phyloP scores from a whole-genome alignment of 2,797 vertebrate genomes.

The Acipenser oxyrinchus region DNA sequence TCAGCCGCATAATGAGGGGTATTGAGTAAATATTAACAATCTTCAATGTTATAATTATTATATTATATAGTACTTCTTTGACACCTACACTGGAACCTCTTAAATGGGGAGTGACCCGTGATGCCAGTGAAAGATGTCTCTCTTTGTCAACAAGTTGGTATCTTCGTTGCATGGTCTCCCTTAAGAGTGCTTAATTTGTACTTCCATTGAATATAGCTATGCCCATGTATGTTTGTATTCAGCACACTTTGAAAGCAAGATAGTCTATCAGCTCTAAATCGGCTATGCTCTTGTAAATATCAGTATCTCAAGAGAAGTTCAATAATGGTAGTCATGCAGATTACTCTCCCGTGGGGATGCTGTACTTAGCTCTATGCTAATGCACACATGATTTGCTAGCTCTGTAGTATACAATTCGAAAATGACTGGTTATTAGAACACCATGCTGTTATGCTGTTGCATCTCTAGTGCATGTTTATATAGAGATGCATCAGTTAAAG shows the following conservation, averaged over 20 bases:
- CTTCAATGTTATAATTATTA: not conserved
- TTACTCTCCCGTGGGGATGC: constrained; percentile 9
- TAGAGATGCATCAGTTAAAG: not conserved
- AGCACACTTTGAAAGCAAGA: constrained; percentile 3
- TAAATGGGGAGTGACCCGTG: not conserved
- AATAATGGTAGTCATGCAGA: constrained; percentile 13
- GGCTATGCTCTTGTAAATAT: constrained; percentile 3
- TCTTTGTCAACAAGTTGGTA: not conserved
- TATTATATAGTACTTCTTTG: not conserved
- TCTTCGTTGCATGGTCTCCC: not conserved
- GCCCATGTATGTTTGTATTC: not conserved
- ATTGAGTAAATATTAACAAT: too few relatives aligned
- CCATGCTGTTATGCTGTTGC: not conserved
- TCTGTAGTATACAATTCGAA: not conserved
- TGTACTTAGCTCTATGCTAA: not conserved
- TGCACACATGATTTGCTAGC: constrained; percentile 1
- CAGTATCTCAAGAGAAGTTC: constrained; percentile 4
- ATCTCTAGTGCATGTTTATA: not conserved
- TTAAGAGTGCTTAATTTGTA: not conserved
- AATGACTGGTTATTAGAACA: constrained; percentile 3
- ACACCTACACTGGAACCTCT: not conserved
- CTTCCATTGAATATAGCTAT: not conserved
- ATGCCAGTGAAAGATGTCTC: not conserved
- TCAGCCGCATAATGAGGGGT: too few relatives aligned
- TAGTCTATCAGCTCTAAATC: constrained; percentile 7